Evolutionary conservation across 1,140 invertebrate species (phyloP).

Genomic region (Bombus soroeensis): DNA sequence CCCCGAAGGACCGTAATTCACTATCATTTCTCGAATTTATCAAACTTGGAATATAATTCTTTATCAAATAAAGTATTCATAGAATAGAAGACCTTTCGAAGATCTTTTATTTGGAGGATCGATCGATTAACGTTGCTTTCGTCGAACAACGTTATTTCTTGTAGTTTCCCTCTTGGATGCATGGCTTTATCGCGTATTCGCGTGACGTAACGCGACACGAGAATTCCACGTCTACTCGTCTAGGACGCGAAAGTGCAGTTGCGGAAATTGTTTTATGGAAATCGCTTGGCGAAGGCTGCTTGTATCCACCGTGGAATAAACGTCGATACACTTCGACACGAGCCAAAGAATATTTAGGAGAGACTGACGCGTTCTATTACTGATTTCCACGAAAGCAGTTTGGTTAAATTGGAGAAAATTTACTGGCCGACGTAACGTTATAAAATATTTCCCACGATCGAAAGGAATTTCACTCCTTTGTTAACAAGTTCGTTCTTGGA

Average conservation of each 20-base stretch:
- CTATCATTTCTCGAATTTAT: background rate
- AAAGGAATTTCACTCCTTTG: too few relatives aligned
- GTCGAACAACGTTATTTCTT: background rate
- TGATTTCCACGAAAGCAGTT: background rate
- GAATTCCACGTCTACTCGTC: constrained; percentile 25
- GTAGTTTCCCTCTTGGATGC: background rate
- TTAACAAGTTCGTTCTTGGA: too few relatives aligned
- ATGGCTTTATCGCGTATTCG: constrained; percentile 33
- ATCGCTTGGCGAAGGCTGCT: background rate
- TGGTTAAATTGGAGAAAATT: background rate
- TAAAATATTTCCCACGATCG: too few relatives aligned
- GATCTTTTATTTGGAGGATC: background rate
- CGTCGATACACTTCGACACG: constrained; percentile 26
- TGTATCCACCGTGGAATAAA: background rate
- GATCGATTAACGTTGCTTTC: constrained; percentile 2
- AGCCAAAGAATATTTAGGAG: background rate
- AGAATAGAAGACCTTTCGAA: background rate
- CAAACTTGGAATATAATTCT: background rate
- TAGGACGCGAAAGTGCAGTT: constrained; percentile 30
- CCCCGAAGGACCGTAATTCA: background rate
- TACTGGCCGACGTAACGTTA: background rate
- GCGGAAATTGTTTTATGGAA: constrained; percentile 47
- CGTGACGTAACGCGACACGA: constrained; percentile 36
- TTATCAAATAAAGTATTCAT: background rate
- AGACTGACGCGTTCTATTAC: background rate